Base-by-base conservation (phyloP, 2,797 vertebrate genomes). In the Dromococcyx pavoninus region DNA sequence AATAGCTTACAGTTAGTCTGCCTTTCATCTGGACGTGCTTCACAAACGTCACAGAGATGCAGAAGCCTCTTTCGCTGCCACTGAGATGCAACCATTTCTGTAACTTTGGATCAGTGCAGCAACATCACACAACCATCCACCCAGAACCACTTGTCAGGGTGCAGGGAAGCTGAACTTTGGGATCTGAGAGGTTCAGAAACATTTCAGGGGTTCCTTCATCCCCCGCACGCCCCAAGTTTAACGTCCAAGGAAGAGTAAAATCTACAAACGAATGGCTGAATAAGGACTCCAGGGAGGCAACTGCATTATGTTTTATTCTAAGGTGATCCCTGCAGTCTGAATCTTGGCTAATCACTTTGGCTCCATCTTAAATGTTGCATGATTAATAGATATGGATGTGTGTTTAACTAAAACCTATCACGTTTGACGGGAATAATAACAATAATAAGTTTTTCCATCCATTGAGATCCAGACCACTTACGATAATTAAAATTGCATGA, bases 381-480 rank as follows among this genome's bases (percentile, higher is more conserved):
- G 87, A 88, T 97, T 96, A 92, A 95, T 89, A 71, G 91, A 86
- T 86, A 16, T 4, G 89, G 82, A 91, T 86, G 75, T 92, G 92
- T 95, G 94, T 95, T 95, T 94, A 92, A 94, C 95, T 92, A 33
- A 95, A 93, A 95, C 92, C 94, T 33, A 85, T 77, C 91, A 89
- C 35, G 92, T 95, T 97, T 72, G 89, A 86, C 89, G 92, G 93
- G 87, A 96, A 95, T 95, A 80, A 95, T 86, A 95, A 95, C 93
- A 97, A 96, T 97, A 96, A 95, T 95, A 95, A 92, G 87, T 91
- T 93, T 93, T 86, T 92, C 92, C 93, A 93, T 95, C 95, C 95
- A 56, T 62, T 90, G 96, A 94, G 94, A 94, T 94, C 92, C 93
- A 88, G 93, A 88, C 95, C 94, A 94, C 96, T 97, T 95, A 95